Conservation (phyloP, 2,113 vertebrate genomes). For the Chaetodon trifascialis region DNA sequence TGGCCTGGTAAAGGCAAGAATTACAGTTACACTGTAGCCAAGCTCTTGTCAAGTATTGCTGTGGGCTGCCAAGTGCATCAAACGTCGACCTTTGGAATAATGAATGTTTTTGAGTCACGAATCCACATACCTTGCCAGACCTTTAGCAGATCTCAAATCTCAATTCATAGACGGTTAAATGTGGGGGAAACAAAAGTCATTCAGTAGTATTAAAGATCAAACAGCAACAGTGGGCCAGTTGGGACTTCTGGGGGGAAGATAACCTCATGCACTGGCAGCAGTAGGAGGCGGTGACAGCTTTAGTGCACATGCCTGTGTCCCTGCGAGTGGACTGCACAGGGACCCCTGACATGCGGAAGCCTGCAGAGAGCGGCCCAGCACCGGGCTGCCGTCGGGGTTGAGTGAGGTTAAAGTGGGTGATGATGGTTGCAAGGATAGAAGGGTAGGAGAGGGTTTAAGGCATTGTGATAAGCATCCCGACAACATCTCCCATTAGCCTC, state of each 20-base stretch:
- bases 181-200: constrained; percentile 27
- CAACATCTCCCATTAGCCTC: constrained; percentile 31
- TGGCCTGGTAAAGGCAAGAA: constrained; percentile 6
- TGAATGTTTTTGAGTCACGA: neutral
- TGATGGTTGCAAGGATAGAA: constrained; percentile 68
- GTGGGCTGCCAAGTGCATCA: neutral
- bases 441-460: constrained; percentile 53
- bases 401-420: constrained; percentile 81
- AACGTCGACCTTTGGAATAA: constrained; percentile 29
- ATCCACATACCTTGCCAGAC: neutral
- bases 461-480: constrained; percentile 37
- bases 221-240: constrained; percentile 13
- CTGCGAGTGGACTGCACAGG: constrained; percentile 61
- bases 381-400: constrained; percentile 66
- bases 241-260: constrained; percentile 56
- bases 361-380: constrained; percentile 58
- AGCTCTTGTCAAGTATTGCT: neutral
- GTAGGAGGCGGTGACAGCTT: constrained; percentile 82
- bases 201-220: constrained; percentile 46
- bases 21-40: constrained; percentile 4
- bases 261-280: constrained; percentile 63
- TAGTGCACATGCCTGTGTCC: constrained; percentile 78
- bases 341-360: constrained; percentile 78
- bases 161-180: constrained; percentile 22
- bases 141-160: constrained; percentile 2